Conservation (phyloP, 1,140 invertebrate species). For the Neodiprion virginianus region DNA sequence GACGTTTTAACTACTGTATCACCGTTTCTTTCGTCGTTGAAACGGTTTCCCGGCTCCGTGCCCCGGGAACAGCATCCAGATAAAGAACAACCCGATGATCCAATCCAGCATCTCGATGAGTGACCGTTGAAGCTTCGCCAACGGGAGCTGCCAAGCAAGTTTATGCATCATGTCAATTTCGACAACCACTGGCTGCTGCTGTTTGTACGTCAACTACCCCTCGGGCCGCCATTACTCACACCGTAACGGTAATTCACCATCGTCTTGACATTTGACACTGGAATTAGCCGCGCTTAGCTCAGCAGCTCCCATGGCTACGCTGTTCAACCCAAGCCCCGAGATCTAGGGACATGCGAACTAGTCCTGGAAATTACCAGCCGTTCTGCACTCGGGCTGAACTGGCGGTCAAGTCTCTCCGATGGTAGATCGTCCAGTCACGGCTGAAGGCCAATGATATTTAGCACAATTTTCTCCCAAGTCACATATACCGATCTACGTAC, state of each 20-base stretch:
- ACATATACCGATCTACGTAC: too few relatives aligned
- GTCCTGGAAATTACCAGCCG: too few relatives aligned
- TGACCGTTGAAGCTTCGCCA: constrained; percentile 35
- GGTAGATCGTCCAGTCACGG: too few relatives aligned
- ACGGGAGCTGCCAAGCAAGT: constrained; percentile 49
- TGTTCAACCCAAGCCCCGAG: background rate
- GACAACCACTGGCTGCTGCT: constrained; percentile 32
- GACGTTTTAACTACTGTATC: constrained; percentile 27
- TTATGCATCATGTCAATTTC: constrained; percentile 18
- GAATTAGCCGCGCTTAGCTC: constrained; percentile 40
- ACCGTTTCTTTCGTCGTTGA: constrained; percentile 51
- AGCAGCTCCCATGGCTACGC: constrained; percentile 36
- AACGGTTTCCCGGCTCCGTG: constrained; percentile 42
- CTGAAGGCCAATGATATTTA: too few relatives aligned
- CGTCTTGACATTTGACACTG: constrained; percentile 33
- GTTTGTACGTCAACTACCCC: constrained; percentile 40
- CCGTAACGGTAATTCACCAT: constrained; percentile 41
- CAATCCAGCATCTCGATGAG: constrained; percentile 49
- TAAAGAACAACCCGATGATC: constrained; percentile 51
- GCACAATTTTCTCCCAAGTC: too few relatives aligned
- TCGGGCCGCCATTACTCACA: constrained; percentile 39
- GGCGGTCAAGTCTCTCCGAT: too few relatives aligned
- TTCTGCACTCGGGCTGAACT: too few relatives aligned
- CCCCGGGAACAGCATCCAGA: constrained; percentile 51
- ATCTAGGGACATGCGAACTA: too few relatives aligned